A percentile compares a stretch with the other conserved stretches of the same genome.
phyloP scores from a whole-genome alignment of 2,888 invertebrate genomes.

The Cancer borealis region DNA sequence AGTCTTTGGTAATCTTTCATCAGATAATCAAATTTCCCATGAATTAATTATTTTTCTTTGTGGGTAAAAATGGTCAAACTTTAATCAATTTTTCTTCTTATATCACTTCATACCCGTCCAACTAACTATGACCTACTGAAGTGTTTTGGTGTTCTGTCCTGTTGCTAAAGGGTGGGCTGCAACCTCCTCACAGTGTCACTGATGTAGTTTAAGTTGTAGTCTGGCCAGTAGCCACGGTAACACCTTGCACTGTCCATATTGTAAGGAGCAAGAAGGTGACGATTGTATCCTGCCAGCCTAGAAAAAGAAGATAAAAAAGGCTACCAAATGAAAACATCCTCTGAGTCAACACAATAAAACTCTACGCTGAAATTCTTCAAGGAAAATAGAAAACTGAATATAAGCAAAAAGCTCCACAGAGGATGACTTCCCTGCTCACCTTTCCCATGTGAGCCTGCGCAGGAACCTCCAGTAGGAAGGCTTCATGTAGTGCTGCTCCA shows the following conservation, averaged over 20 bases:
- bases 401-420: no score
- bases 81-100: not conserved
- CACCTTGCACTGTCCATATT: conserved; percentile 56
- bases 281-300: conserved; percentile 65
- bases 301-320: not conserved
- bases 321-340: not conserved
- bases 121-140: not conserved
- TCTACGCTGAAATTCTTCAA: not conserved
- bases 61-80: not conserved
- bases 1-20: not conserved
- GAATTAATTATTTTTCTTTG: not conserved
- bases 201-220: conserved; percentile 53
- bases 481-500: conserved; percentile 89
- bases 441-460: conserved; percentile 85
- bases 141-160: not conserved
- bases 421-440: conserved; percentile 49
- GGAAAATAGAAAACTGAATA: not conserved
- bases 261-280: conserved; percentile 68
- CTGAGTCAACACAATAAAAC: not conserved
- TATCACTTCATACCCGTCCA: not conserved
- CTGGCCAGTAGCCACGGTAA: conserved; percentile 57
- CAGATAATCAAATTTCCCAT: not conserved
- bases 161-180: not conserved
- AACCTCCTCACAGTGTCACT: conserved; percentile 21
- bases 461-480: conserved; percentile 92